phyloP scores from a whole-genome alignment of 2,888 invertebrate genomes.

The Eristalinus aeneus region DNA sequence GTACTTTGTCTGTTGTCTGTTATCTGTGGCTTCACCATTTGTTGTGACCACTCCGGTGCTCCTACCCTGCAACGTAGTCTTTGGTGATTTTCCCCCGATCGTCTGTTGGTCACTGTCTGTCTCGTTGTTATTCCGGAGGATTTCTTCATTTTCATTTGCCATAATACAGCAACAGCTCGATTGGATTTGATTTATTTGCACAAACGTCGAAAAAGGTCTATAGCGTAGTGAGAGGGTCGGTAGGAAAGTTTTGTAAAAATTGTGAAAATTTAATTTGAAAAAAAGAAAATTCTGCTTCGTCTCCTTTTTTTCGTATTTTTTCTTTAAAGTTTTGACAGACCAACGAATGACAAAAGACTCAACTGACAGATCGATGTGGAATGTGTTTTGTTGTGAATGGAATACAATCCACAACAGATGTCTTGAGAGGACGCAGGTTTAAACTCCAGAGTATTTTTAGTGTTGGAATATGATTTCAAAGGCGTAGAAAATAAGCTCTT shows the following conservation, averaged over 20 bases:
- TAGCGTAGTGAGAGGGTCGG: background rate
- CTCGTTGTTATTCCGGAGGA: slow-evolving; percentile 72
- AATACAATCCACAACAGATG: background rate
- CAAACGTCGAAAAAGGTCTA: background rate
- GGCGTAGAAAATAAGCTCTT: too few species aligned
- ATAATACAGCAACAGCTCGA: slow-evolving; percentile 71
- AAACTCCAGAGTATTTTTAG: background rate
- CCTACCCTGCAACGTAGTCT: slow-evolving; percentile 11
- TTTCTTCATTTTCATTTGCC: slow-evolving; percentile 79
- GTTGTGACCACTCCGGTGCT: slow-evolving; percentile 17
- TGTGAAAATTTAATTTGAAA: slow-evolving; percentile 64
- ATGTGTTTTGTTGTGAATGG: background rate
- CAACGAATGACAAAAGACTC: slow-evolving; percentile 50
- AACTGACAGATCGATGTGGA: slow-evolving; percentile 12
- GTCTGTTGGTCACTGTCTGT: slow-evolving; percentile 53
- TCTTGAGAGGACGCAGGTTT: background rate
- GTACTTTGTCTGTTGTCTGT: slow-evolving; percentile 45
- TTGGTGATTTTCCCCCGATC: slow-evolving; percentile 39
- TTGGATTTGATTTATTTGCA: background rate
- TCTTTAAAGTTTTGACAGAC: slow-evolving; percentile 47
- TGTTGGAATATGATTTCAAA: too few species aligned
- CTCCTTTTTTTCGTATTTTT: slow-evolving; percentile 53
- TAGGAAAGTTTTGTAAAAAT: slow-evolving; percentile 57
- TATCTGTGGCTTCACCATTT: slow-evolving; percentile 56
- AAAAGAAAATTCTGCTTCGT: slow-evolving; percentile 63